A percentile compares a stretch with the other conserved stretches of the same genome.
Evolutionary conservation across 2,113 vertebrate species (phyloP).

Genomic region (Okapia johnstoni): DNA sequence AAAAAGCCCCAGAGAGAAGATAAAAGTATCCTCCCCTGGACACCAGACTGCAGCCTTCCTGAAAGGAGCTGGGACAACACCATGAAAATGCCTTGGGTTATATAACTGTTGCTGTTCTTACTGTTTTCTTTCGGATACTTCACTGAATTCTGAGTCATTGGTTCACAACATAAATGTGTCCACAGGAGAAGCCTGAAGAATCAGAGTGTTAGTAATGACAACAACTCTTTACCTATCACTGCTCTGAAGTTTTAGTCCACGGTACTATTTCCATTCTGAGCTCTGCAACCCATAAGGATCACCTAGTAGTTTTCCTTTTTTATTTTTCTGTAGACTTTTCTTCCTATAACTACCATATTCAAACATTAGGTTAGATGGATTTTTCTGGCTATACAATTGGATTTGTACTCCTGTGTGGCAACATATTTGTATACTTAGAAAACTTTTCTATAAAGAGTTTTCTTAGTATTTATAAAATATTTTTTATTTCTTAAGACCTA

Average conservation of each 20-base stretch:
- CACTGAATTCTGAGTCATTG: constrained; percentile 15
- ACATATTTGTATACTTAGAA: neutral
- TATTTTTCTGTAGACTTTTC: neutral
- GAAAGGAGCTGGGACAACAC: neutral
- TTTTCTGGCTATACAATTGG: neutral
- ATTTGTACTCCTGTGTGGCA: neutral
- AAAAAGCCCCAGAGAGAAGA: neutral
- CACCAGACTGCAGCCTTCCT: neutral
- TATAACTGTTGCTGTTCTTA: neutral
- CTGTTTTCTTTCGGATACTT: constrained; percentile 8
- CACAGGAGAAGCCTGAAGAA: neutral
- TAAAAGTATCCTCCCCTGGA: neutral
- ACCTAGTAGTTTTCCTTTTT: neutral
- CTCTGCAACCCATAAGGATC: neutral
- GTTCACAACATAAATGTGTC: neutral
- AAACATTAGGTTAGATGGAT: neutral
- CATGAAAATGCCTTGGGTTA: neutral
- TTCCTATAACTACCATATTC: neutral
- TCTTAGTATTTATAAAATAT: neutral
- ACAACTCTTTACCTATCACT: neutral
- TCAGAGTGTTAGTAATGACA: neutral
- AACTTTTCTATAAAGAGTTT: neutral
- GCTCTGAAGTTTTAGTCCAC: neutral
- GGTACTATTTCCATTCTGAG: neutral
- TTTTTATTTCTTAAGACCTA: neutral